Percentiles rank a stretch among this genome's conserved stretches.
These are phyloP conservation scores for Callosobruchus maculatus DNA, from an alignment of 2,888 invertebrate species.

Conservation along the genomic window DNA sequence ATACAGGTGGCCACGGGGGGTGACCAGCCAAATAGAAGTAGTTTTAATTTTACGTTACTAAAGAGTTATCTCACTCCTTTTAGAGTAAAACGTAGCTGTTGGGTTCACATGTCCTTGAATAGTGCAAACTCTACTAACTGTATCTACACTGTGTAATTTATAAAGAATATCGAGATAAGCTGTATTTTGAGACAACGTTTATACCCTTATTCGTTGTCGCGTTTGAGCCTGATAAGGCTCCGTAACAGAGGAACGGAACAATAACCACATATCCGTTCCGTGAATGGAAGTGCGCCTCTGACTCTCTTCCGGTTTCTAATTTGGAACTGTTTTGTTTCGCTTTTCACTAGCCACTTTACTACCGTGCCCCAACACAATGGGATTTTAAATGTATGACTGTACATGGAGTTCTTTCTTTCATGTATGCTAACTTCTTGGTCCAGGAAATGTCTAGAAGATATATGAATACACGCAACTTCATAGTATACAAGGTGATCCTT, in stretches of 20 bases:
- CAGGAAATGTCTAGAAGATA: neutral
- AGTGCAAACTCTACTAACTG: no score
- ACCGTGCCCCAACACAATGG: neutral
- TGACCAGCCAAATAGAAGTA: no score
- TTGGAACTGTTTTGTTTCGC: slow-evolving; percentile 13
- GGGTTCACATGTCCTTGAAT: no score
- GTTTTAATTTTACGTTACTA: no score
- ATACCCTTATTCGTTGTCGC: neutral
- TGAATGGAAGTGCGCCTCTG: slow-evolving; percentile 36
- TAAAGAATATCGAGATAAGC: neutral
- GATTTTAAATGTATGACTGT: neutral
- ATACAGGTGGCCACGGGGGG: no score
- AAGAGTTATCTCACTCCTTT: no score
- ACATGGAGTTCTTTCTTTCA: neutral
- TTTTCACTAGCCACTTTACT: slow-evolving; percentile 11
- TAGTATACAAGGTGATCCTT: no score
- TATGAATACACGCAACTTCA: neutral
- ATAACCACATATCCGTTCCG: slow-evolving; percentile 39
- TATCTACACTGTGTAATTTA: no score
- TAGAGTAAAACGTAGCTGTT: no score
- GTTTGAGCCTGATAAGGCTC: slow-evolving; percentile 34
- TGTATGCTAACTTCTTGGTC: neutral
- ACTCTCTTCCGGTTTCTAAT: slow-evolving; percentile 25
- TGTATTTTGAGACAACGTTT: neutral
- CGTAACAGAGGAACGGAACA: slow-evolving; percentile 28